Base-by-base conservation (phyloP, 1,140 invertebrate species). In the Nephotettix cincticeps region DNA sequence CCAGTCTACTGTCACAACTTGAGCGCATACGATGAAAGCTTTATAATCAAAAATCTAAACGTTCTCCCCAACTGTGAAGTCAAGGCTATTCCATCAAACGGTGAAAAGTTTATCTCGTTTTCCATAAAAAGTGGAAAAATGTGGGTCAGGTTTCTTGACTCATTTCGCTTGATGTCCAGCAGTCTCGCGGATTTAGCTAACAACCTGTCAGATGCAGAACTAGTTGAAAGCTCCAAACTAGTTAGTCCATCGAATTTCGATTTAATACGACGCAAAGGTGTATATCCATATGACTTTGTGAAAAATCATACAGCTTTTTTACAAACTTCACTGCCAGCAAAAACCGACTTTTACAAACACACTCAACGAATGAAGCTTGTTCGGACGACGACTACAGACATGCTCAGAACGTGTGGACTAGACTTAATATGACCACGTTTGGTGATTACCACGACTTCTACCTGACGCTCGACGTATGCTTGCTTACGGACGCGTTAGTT, bases 1-100 rank as follows among this genome's bases (percentile, higher is more conserved):
- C 72, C 74, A 4, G 54, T 72, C 28, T 21, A 68, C 14, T 64
- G 73, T 51, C 74, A 75, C 36, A 75, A 73, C 63, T 58, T 75
- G 29, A 54, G 40, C 21, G 14, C 29, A 4, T 75, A 75, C 54
- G 72, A 75, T 30, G 28, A 28, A 45, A 40, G 58, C 68, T 72
- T 70, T 51, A 45, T 75, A 1, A 23, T 72, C 25, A 45, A 27
- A 45, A 2, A 74, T 51, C 64, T 74, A 30, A 25, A 40, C 4
- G 14, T 14, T 9, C 19, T 13, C 28, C 11, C 2, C 4, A 56
- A 11, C 1, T 30, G 47, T 3, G 17, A 14, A 45, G 43, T 69
- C 14, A 25, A 63, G 3, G 58, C 23, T 3, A 25, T 63, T 6
- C 11, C 58, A 27, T n/a, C 21, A 6, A 63, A 13, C 27, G 4